These are phyloP conservation scores for Delphinapterus leucas DNA, from an alignment of 2,113 vertebrate species.

Conservation along the genomic window DNA sequence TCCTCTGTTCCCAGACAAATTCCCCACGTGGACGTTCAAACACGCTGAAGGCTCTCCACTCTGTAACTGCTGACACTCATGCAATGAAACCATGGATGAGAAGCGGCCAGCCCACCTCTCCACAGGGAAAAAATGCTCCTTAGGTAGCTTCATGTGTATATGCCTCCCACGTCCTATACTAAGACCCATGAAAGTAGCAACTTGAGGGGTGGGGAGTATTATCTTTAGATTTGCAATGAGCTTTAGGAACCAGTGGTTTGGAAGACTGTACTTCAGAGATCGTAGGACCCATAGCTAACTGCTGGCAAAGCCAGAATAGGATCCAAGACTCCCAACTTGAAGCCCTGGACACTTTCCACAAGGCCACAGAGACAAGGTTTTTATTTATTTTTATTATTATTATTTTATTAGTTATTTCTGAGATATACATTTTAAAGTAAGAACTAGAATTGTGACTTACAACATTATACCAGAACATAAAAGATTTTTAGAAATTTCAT, in stretches of 20 bases:
- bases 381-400: no score
- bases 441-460: no score
- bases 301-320: not conserved
- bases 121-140: not conserved
- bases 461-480: no score
- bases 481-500: no score
- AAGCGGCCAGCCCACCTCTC: not conserved
- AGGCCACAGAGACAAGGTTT: not conserved
- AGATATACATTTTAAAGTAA: not conserved
- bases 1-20: not conserved
- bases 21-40: not conserved
- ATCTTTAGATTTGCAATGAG: not conserved
- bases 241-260: not conserved
- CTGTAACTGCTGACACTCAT: not conserved
- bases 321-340: not conserved
- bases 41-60: not conserved
- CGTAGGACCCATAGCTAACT: not conserved
- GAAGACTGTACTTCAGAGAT: not conserved
- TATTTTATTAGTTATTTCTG: no score
- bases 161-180: not conserved
- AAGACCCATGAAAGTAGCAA: not conserved
- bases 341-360: not conserved
- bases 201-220: not conserved
- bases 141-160: not conserved
- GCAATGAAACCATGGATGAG: not conserved